These are phyloP conservation scores for Oedothorax gibbosus DNA, from an alignment of 1,140 invertebrate species.

Conservation along the genomic window DNA sequence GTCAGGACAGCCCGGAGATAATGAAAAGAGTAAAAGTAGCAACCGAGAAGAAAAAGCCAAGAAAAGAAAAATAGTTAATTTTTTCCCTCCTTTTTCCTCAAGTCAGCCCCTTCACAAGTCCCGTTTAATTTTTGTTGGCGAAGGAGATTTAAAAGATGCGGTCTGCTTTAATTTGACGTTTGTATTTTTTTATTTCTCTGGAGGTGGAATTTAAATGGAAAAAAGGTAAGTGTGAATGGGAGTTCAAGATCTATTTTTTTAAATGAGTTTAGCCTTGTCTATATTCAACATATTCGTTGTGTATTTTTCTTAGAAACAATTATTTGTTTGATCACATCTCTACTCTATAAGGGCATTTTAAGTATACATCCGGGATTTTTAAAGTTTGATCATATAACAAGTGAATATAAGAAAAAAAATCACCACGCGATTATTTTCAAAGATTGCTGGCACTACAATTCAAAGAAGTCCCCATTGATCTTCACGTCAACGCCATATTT, in stretches of 20 bases:
- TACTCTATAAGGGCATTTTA: no score
- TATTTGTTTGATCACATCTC: no score
- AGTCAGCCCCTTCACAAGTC: conserved; percentile 8
- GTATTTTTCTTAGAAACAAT: no score
- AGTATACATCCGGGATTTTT: no score
- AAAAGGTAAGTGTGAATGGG: neutral
- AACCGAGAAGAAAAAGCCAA: conserved; percentile 8
- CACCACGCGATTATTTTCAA: no score
- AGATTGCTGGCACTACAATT: no score
- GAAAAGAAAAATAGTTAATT: neutral
- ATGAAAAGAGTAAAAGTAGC: conserved; percentile 41
- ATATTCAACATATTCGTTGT: no score
- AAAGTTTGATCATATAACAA: no score
- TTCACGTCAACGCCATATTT: no score
- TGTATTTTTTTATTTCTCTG: conserved; percentile 10
- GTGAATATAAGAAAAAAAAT: no score
- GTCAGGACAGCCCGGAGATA: conserved; percentile 11
- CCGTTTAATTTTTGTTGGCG: conserved; percentile 42
- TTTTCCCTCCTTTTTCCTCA: conserved; percentile 1
- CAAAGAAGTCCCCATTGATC: no score
- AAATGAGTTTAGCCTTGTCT: no score
- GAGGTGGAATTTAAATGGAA: conserved; percentile 23
- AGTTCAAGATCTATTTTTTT: neutral
- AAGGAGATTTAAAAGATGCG: conserved; percentile 35
- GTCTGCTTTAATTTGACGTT: conserved; percentile 33